These are phyloP conservation scores for Microcebus murinus DNA, from an alignment of 2,113 vertebrate genomes.

Conservation along the genomic window DNA sequence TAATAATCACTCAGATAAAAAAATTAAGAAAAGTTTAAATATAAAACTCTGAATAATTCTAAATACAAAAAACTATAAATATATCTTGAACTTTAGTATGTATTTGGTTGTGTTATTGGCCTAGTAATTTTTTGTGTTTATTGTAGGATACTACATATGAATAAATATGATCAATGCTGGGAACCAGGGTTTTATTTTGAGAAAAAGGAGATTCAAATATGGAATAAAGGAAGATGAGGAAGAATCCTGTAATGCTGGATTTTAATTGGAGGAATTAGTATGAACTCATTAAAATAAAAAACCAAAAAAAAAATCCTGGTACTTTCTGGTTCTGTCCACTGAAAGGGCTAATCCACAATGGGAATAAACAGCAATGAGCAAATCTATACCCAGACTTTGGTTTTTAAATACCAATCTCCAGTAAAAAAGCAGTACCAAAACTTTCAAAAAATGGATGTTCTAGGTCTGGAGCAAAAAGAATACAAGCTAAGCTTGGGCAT, in stretches of 20 bases:
- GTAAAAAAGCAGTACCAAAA: background rate
- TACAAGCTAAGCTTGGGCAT: background rate
- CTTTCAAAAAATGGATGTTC: background rate
- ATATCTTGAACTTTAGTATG: constrained; percentile 10
- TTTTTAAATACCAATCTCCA: constrained; percentile 36
- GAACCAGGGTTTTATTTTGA: background rate
- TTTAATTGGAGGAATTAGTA: background rate
- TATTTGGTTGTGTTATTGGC: background rate
- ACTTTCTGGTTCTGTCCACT: background rate
- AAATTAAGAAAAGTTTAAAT: background rate
- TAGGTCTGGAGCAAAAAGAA: background rate
- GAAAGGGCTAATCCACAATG: background rate
- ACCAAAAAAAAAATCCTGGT: background rate
- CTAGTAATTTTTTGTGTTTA: background rate
- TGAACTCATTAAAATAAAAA: background rate
- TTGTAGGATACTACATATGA: background rate
- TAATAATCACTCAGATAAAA: background rate
- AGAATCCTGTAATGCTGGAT: background rate
- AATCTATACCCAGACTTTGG: background rate
- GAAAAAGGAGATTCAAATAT: background rate
- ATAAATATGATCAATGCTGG: background rate
- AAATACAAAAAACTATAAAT: constrained; percentile 40
- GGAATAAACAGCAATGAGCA: background rate
- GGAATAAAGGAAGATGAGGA: background rate
- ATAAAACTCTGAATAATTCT: constrained; percentile 32